Base-by-base conservation (phyloP, 1,140 invertebrate genomes). In the Papilio machaon region DNA sequence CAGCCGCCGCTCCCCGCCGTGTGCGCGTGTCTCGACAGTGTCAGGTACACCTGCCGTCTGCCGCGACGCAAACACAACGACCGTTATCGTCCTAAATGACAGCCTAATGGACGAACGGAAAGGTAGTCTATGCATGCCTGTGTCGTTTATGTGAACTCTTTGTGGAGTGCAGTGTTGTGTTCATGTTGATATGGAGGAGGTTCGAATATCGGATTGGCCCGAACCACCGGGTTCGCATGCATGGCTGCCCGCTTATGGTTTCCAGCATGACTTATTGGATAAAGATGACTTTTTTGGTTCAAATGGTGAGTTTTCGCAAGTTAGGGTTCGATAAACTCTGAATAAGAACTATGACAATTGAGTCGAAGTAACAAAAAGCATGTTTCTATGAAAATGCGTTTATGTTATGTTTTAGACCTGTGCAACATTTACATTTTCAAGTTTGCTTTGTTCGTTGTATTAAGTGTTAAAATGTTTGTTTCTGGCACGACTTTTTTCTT, bases 181-280 rank as follows among this genome's bases (percentile, higher is more conserved):
- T 88, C 70, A 92, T 94, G 92, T 87, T 81, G 82, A 85, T 84
- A 95, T 96, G 95, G 96, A 96, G 86, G 96, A 96, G 86, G 94
- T 96, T 85, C 95, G 95, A 79, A 96, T 96, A 90, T 95, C 95
- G 86, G 96, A 96, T 90, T 96, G 96, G 96, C 95, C 95, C 13
- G 95, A 96, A 87, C 95, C 95, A 83, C 95, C 95, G 80, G 95
- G 96, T 81, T 95, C 95, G 83, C 95, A 96, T 94, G 95, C 96
- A 87, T 96, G 96, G 96, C 94, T 96, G 87, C 96, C 96, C 77
- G 96, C 96, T 82, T 96, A 96, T 87, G 96, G 96, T 82, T 96
- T 95, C 92, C 96, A 96, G 92, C 92, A 94, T 92, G 94, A 95
- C 79, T 94, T 96, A 81, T 86, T 96, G 89, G 95, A 96, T 82